Evolutionary conservation across 2,797 vertebrate species (phyloP).

Genomic region (Acanthiza pusilla): DNA sequence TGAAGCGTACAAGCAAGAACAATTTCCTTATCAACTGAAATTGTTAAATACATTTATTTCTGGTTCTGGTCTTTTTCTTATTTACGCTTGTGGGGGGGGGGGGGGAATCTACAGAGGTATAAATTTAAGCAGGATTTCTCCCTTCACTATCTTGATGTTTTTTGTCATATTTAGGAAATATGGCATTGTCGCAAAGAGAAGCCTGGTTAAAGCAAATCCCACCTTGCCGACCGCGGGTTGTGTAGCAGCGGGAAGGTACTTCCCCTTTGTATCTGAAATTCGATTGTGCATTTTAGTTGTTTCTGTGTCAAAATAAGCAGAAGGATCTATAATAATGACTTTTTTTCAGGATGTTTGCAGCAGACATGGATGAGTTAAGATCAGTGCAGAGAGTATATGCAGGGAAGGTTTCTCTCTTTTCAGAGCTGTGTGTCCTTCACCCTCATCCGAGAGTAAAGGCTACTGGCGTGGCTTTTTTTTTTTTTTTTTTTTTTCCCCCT

Average conservation of each 20-base stretch:
- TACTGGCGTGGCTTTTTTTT: rapidly evolving
- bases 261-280: background rate
- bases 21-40: background rate
- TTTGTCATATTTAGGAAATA: background rate
- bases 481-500: too few relatives aligned
- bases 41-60: background rate
- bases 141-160: rapidly evolving
- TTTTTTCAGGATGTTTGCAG: background rate
- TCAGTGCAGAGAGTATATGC: rapidly evolving
- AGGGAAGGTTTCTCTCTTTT: background rate
- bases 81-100: rapidly evolving
- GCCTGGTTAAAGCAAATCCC: background rate
- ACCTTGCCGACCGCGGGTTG: rapidly evolving
- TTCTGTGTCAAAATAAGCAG: background rate
- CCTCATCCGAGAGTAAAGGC: background rate
- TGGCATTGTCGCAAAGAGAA: background rate
- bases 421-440: background rate
- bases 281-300: background rate
- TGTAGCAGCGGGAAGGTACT: background rate
- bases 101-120: background rate
- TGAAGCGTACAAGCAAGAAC: background rate
- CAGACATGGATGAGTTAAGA: background rate
- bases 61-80: background rate
- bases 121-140: background rate
- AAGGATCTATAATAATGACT: background rate